Evolutionary conservation across 1,140 invertebrate genomes (phyloP).

Genomic region (Aphelenchoides avenae): DNA sequence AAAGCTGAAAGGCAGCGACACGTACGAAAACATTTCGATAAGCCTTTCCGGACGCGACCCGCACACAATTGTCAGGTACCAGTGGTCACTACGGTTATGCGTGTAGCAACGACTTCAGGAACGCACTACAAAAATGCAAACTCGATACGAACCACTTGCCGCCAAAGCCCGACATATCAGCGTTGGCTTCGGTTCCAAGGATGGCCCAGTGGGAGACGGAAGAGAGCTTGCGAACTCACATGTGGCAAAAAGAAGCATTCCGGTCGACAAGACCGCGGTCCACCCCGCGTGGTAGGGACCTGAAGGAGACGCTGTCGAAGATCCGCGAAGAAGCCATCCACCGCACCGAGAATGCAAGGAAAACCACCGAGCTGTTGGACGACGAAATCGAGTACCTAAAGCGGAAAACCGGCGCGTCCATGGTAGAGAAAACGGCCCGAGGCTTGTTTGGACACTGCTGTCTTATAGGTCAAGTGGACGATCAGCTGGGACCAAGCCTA

Average conservation of each 20-base stretch:
- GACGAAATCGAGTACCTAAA: conserved; percentile 36
- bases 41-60: conserved; percentile 16
- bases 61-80: conserved; percentile 14
- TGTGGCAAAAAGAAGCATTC: conserved; percentile 32
- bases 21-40: conserved; percentile 14
- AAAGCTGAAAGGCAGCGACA: conserved; percentile 24
- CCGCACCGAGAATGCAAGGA: conserved; percentile 2
- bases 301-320: conserved; percentile 16
- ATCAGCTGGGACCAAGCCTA: conserved; percentile 46
- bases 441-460: conserved; percentile 5
- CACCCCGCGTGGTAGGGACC: background rate
- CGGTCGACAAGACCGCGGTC: conserved; percentile 4
- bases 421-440: no score
- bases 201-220: conserved; percentile 10
- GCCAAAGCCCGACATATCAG: background rate
- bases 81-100: background rate
- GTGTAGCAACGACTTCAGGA: conserved; percentile 19
- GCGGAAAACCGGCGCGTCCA: conserved; percentile 25
- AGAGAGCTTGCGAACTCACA: conserved; percentile 27
- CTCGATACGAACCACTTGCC: conserved; percentile 34
- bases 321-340: conserved; percentile 34
- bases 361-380: conserved; percentile 27
- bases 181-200: background rate
- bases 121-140: conserved; percentile 34
- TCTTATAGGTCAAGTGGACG: conserved; percentile 22